Evolutionary conservation across 53 echinoderm and acorn worm genomes (phyloP).

Genomic region (Apostichopus leukothele): DNA sequence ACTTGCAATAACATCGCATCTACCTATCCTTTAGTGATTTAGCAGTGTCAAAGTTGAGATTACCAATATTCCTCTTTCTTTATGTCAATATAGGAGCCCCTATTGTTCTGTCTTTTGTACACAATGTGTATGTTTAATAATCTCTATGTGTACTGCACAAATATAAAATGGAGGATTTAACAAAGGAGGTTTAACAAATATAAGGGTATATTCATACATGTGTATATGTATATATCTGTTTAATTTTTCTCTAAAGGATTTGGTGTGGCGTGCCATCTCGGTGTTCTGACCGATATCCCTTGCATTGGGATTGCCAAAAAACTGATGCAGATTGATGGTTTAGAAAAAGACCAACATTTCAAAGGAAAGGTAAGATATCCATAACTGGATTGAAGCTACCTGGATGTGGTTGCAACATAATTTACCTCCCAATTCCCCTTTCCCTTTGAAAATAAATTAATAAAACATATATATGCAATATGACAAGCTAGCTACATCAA

Average conservation of each 20-base stretch:
- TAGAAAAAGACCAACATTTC: constrained; percentile 72
- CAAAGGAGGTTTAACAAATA: neutral
- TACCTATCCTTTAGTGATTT: no score
- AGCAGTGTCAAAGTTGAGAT: no score
- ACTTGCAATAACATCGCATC: no score
- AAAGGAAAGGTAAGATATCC: constrained; percentile 53
- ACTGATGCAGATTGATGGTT: constrained; percentile 78
- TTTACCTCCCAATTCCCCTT: no score
- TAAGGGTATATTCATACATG: no score
- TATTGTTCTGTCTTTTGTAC: no score
- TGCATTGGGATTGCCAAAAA: constrained; percentile 94
- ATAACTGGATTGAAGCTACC: no score
- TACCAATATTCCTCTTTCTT: no score
- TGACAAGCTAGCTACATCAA: no score
- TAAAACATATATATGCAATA: no score
- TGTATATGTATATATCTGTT: neutral
- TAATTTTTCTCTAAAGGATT: constrained; percentile 58
- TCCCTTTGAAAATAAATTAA: no score
- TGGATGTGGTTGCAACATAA: neutral
- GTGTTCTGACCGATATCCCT: constrained; percentile 77
- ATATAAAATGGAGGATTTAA: neutral
- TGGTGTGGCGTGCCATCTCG: constrained; percentile 95
- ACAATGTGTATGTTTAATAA: neutral
- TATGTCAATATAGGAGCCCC: no score
- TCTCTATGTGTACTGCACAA: neutral